phyloP scores from a whole-genome alignment of 2,113 vertebrate species.

The Corythoichthys haematopterus region DNA sequence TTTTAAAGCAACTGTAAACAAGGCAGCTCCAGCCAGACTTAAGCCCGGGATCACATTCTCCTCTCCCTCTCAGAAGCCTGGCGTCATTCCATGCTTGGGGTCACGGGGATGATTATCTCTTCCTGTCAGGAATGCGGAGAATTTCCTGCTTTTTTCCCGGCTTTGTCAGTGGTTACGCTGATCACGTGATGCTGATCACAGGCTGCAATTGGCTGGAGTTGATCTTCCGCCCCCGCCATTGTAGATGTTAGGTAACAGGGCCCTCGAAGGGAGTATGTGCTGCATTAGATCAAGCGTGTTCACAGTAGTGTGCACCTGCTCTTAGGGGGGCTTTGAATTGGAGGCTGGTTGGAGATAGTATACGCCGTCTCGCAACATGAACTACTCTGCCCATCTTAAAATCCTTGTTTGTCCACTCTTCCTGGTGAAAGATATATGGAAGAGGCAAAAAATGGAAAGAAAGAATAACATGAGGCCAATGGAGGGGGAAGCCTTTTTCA shows the following conservation, averaged over 20 bases:
- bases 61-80: constrained; percentile 41
- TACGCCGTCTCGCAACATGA: constrained; percentile 54
- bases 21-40: constrained; percentile 36
- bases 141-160: constrained; percentile 71
- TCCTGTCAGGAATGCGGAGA: constrained; percentile 75
- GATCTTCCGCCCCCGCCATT: neutral
- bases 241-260: constrained; percentile 12
- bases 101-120: constrained; percentile 73
- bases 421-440: neutral
- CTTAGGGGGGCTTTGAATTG: constrained; percentile 55
- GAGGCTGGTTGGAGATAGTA: constrained; percentile 34
- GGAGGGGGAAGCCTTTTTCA: neutral
- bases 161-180: constrained; percentile 46
- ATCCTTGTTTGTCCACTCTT: neutral
- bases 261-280: constrained; percentile 21
- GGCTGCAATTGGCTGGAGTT: constrained; percentile 40
- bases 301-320: constrained; percentile 44
- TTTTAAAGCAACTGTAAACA: constrained; percentile 24
- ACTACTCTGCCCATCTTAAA: constrained; percentile 47
- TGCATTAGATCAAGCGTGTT: constrained; percentile 29
- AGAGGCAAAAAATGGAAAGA: neutral
- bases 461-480: neutral
- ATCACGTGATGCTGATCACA: constrained; percentile 46
- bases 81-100: constrained; percentile 52
- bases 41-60: constrained; percentile 47